A percentile compares a stretch with the other conserved stretches of the same genome.
phyloP scores from a whole-genome alignment of 2,113 vertebrate species.

The Ameiurus melas region DNA sequence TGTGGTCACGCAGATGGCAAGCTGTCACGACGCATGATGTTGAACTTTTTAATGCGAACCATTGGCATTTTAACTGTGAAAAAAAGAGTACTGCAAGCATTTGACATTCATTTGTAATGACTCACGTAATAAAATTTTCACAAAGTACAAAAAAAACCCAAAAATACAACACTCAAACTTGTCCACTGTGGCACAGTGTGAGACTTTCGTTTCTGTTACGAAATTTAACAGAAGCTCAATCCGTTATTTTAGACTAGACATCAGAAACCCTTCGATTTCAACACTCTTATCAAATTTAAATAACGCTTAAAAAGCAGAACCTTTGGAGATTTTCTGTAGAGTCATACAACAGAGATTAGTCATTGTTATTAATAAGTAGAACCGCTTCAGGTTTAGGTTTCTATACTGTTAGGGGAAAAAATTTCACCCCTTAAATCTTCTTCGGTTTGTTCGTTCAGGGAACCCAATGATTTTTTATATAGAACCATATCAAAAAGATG shows the following conservation, averaged over 20 bases:
- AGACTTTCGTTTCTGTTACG: not conserved
- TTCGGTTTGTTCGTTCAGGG: not conserved
- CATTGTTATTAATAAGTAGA: not conserved
- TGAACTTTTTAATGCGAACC: not conserved
- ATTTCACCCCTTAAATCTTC: not conserved
- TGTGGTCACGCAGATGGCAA: conserved; percentile 15
- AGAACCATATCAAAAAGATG: not conserved
- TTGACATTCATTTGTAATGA: conserved; percentile 20
- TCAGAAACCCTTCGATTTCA: not conserved
- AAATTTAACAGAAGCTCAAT: conserved; percentile 9
- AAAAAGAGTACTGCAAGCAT: not conserved
- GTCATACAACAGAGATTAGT: not conserved
- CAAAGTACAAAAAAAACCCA: not conserved
- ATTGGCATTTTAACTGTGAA: not conserved
- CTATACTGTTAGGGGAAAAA: not conserved
- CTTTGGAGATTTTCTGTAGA: not conserved
- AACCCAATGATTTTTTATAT: not conserved
- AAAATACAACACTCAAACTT: not conserved
- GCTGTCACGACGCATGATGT: not conserved
- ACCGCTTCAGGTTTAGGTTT: not conserved
- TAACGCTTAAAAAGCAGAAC: not conserved
- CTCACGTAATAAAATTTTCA: not conserved
- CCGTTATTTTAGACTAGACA: not conserved
- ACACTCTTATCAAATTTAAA: not conserved
- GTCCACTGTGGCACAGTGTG: not conserved